A percentile compares a stretch with the other conserved stretches of the same genome.
Evolutionary conservation across 2,797 vertebrate genomes (phyloP).

Genomic region (Malacoctenus gilli): DNA sequence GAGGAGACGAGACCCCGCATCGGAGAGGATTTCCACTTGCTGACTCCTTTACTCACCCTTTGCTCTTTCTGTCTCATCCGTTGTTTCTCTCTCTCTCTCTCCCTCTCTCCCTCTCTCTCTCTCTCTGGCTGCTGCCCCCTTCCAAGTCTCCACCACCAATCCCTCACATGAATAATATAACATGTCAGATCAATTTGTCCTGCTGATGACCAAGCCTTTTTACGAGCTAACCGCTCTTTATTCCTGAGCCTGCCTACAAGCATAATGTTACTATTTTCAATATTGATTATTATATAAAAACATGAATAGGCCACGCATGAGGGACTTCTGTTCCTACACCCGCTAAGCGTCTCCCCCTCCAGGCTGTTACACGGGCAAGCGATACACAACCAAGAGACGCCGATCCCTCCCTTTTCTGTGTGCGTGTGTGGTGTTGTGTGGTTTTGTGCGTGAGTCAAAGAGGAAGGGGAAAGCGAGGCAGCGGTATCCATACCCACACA

Average conservation of each 20-base stretch:
- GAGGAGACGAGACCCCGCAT: constrained; percentile 40
- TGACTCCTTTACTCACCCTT: constrained; percentile 35
- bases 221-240: constrained; percentile 56
- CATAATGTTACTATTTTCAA: constrained; percentile 61
- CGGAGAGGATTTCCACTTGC: constrained; percentile 53
- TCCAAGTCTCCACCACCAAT: constrained; percentile 38
- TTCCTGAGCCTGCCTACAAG: constrained; percentile 55
- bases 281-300: constrained; percentile 72
- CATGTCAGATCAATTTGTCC: constrained; percentile 71
- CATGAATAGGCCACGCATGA: constrained; percentile 57
- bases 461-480: constrained; percentile 8
- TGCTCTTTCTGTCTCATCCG: constrained; percentile 38
- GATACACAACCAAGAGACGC: constrained; percentile 57
- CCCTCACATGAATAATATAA: constrained; percentile 57
- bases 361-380: constrained; percentile 45
- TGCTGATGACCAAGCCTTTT: constrained; percentile 56
- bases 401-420: constrained; percentile 36
- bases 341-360: constrained; percentile 40
- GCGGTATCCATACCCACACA: constrained; percentile 42
- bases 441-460: constrained; percentile 15
- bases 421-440: too few species aligned
- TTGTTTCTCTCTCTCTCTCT: constrained; percentile 21
- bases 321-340: constrained; percentile 52
- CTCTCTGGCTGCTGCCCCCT: constrained; percentile 10
- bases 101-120: constrained; percentile 12